A percentile compares a stretch with the other conserved stretches of the same genome.
These are phyloP conservation scores for Mormyrus proboscirostris DNA, from an alignment of 2,797 vertebrate genomes.

Conservation along the genomic window DNA sequence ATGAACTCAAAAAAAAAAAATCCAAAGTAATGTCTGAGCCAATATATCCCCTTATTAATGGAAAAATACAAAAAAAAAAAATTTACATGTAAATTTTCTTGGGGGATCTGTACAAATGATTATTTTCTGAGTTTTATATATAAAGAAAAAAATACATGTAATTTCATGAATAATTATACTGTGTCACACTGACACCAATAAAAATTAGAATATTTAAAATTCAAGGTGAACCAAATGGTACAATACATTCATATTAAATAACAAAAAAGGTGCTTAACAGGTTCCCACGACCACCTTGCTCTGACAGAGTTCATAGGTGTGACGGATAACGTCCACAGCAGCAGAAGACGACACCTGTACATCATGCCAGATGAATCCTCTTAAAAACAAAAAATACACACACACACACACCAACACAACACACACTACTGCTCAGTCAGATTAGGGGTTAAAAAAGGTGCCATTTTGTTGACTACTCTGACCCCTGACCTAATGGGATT, in stretches of 20 bases:
- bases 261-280: neutral
- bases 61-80: neutral
- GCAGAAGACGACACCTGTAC: neutral
- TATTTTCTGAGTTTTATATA: neutral
- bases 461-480: neutral
- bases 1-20: neutral
- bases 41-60: neutral
- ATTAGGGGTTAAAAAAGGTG: neutral
- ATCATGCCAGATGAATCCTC: neutral
- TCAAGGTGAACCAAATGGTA: neutral
- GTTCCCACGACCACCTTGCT: neutral
- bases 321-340: neutral
- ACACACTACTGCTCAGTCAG: neutral
- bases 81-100: neutral
- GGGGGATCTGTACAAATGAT: neutral
- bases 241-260: neutral
- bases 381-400: neutral
- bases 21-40: neutral
- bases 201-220: conserved; percentile 14
- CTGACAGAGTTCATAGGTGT: neutral
- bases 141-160: neutral
- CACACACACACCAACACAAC: neutral
- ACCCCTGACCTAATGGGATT: neutral
- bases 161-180: conserved; percentile 13
- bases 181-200: conserved; percentile 16